Conservation (phyloP, 1,140 invertebrate species). For the Macrotrachela quadricornifera region DNA sequence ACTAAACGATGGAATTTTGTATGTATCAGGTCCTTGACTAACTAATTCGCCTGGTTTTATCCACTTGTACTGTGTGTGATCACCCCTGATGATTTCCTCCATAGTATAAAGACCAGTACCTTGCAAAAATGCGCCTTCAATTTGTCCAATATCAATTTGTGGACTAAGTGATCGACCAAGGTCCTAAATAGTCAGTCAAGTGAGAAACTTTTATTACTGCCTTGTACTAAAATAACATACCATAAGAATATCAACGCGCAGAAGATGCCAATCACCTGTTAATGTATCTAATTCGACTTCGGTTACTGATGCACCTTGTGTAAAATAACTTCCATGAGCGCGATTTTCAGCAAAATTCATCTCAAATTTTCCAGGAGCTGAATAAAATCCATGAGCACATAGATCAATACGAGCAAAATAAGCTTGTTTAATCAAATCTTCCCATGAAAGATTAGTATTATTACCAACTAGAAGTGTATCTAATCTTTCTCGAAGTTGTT, state of each 20-base stretch:
- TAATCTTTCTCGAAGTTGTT: slow-evolving; percentile 2
- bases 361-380: neutral
- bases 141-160: slow-evolving; percentile 80
- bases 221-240: too few species aligned
- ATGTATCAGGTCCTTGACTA: slow-evolving; percentile 66
- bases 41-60: slow-evolving; percentile 49
- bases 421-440: slow-evolving; percentile 5
- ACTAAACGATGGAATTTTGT: slow-evolving; percentile 67
- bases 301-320: slow-evolving; percentile 19
- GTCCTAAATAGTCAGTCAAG: too few species aligned
- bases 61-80: too few species aligned
- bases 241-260: slow-evolving; percentile 79
- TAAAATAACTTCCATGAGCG: slow-evolving; percentile 1
- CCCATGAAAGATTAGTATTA: slow-evolving; percentile 3
- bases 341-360: too few species aligned
- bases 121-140: slow-evolving; percentile 73
- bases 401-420: neutral
- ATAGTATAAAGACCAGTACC: slow-evolving; percentile 73
- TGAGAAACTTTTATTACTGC: too few species aligned
- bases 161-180: slow-evolving; percentile 73
- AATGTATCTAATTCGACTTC: slow-evolving; percentile 36
- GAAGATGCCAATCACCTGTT: slow-evolving; percentile 36
- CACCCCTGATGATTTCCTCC: slow-evolving; percentile 64
- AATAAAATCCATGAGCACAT: neutral
- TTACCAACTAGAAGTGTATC: neutral